phyloP scores from a whole-genome alignment of 2,797 vertebrate species.

The Erethizon dorsatum region DNA sequence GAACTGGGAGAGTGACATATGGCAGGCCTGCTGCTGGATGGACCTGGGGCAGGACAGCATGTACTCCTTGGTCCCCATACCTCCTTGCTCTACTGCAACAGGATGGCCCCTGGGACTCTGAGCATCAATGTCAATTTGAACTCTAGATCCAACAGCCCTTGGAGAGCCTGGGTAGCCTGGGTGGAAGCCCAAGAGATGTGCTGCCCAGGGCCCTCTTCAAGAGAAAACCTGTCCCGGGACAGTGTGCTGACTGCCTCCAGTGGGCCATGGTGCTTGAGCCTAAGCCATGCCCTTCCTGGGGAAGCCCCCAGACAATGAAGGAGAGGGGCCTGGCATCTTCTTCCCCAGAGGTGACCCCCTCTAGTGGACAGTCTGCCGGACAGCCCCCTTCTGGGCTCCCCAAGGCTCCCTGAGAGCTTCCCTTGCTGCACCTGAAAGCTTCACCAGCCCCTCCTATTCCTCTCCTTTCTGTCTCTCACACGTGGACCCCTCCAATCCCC shows the following conservation, averaged over 20 bases:
- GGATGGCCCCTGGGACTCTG: too few relatives aligned
- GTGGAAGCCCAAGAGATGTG: background rate
- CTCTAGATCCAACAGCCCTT: background rate
- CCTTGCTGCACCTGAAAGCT: background rate
- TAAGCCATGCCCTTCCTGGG: background rate
- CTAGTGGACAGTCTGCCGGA: background rate
- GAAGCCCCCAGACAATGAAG: too few relatives aligned
- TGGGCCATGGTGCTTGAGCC: background rate
- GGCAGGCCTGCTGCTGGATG: background rate
- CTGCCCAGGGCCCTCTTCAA: background rate
- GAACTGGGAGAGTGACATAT: background rate
- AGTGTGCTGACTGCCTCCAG: background rate
- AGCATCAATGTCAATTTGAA: background rate
- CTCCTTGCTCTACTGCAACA: background rate
- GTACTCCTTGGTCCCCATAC: background rate
- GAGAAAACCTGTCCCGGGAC: background rate
- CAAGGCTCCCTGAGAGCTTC: background rate
- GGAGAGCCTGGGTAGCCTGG: background rate
- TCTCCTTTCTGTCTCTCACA: background rate
- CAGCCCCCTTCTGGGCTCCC: background rate
- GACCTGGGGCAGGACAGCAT: background rate
- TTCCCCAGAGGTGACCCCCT: background rate
- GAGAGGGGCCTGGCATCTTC: background rate
- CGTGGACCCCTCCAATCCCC: background rate
- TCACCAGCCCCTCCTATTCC: accelerated